A percentile compares a stretch with the other conserved stretches of the same genome.
These are phyloP conservation scores for Mionectes macconnelli DNA, from an alignment of 2,113 vertebrate genomes.

Conservation along the genomic window DNA sequence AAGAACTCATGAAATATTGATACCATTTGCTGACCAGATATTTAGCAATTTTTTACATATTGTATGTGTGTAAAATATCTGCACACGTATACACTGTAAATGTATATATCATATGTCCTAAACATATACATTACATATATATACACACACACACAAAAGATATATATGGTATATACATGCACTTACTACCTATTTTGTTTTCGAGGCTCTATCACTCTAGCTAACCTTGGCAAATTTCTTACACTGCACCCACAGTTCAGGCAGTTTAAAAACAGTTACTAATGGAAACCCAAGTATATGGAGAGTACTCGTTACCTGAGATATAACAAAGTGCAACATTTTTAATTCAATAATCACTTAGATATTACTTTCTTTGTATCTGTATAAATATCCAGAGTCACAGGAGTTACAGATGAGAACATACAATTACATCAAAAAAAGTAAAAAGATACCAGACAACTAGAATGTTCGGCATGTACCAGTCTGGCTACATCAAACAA, in stretches of 20 bases:
- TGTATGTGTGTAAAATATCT: not conserved
- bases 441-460: not conserved
- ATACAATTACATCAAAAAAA: not conserved
- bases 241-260: not conserved
- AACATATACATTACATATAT: too few species aligned
- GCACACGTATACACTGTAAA: not conserved
- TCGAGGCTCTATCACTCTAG: not conserved
- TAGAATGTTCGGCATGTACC: not conserved
- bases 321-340: not conserved
- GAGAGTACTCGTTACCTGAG: not conserved
- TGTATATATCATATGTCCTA: too few species aligned
- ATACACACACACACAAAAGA: accelerated
- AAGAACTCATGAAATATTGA: not conserved
- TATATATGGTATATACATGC: not conserved
- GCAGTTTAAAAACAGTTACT: not conserved
- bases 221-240: not conserved
- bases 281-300: not conserved
- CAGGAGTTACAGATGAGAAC: not conserved
- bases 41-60: not conserved
- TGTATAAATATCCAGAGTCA: not conserved
- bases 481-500: not conserved
- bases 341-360: not conserved
- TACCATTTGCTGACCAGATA: not conserved
- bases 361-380: not conserved
- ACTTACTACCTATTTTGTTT: not conserved